A percentile compares a stretch with the other conserved stretches of the same genome.
These are phyloP conservation scores for Camponotus fellah DNA, from an alignment of 2,888 invertebrate species.

Conservation along the genomic window DNA sequence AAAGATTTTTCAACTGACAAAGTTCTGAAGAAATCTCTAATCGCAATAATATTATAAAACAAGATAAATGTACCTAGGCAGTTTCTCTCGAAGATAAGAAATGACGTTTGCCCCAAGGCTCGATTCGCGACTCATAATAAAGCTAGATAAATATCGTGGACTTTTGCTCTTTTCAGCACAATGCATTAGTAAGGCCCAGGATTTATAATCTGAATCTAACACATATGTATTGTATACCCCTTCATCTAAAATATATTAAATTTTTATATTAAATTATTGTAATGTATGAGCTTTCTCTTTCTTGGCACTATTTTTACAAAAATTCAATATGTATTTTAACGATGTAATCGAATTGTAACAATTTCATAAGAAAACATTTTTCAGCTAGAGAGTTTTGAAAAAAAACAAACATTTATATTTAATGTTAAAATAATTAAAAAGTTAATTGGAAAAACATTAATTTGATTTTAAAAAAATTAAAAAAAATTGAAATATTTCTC, in stretches of 20 bases:
- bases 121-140: slow-evolving; percentile 91
- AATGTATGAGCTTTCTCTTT: neutral
- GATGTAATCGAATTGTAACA: neutral
- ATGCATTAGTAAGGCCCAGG: slow-evolving; percentile 94
- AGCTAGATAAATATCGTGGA: slow-evolving; percentile 93
- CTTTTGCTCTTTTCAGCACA: slow-evolving; percentile 94
- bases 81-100: slow-evolving; percentile 92
- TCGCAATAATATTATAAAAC: neutral
- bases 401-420: neutral
- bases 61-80: slow-evolving; percentile 86
- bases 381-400: neutral
- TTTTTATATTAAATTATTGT: neutral
- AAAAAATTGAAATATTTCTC: slow-evolving; percentile 5
- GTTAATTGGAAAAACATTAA: neutral
- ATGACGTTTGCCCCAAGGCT: slow-evolving; percentile 90
- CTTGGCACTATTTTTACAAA: neutral
- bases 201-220: slow-evolving; percentile 93
- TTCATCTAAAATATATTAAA: slow-evolving; percentile 89
- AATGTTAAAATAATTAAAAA: neutral
- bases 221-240: slow-evolving; percentile 96
- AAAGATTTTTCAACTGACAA: neutral
- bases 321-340: neutral
- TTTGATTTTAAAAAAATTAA: neutral
- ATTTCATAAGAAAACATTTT: slow-evolving; percentile 3
- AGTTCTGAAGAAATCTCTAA: neutral